Percentiles rank a stretch among this genome's conserved stretches.
phyloP scores from a whole-genome alignment of 2,797 vertebrate genomes.

The Phrynocephalus guinanensis region DNA sequence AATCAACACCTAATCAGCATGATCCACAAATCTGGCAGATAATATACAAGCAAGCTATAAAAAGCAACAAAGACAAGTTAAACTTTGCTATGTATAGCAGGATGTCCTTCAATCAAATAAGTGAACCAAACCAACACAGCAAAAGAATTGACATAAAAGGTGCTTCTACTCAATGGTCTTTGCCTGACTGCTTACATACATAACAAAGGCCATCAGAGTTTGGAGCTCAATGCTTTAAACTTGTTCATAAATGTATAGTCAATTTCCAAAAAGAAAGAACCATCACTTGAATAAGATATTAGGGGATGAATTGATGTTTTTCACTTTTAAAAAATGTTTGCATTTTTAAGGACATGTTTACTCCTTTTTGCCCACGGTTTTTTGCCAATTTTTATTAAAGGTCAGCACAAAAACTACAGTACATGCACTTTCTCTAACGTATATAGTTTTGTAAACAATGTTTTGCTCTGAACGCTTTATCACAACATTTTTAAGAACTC shows the following conservation, averaged over 20 bases:
- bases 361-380: background rate
- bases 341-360: background rate
- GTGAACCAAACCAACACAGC: background rate
- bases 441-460: no score
- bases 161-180: background rate
- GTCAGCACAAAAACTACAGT: background rate
- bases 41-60: conserved; percentile 52
- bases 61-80: conserved; percentile 58
- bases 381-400: background rate
- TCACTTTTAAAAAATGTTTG: no score
- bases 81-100: conserved; percentile 51
- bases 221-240: background rate
- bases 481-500: no score
- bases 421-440: background rate
- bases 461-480: no score
- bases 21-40: conserved; percentile 45
- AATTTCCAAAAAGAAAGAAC: background rate
- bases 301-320: background rate
- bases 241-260: background rate
- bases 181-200: background rate
- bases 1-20: conserved; percentile 54
- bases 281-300: rapidly evolving
- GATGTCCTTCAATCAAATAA: conserved; percentile 25
- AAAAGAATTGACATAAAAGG: conserved; percentile 3
- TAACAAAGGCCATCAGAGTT: background rate